These are phyloP conservation scores for Pachycephala philippinensis DNA, from an alignment of 2,113 vertebrate genomes.

Conservation along the genomic window DNA sequence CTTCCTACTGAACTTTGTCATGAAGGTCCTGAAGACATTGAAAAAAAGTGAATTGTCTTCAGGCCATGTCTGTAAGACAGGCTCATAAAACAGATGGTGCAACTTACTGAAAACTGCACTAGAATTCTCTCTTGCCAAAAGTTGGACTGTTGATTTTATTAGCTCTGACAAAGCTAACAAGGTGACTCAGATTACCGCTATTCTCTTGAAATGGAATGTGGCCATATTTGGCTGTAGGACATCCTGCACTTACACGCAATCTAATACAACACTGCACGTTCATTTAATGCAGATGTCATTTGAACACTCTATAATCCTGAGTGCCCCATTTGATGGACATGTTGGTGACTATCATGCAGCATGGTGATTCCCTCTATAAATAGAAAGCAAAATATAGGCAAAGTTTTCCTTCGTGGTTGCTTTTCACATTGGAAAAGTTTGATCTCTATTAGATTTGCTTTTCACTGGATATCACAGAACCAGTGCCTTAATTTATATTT, in stretches of 20 bases:
- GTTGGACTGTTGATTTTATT: slow-evolving; percentile 12
- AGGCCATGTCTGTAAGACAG: background rate
- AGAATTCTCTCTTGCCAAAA: background rate
- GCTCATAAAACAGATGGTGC: background rate
- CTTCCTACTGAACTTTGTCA: background rate
- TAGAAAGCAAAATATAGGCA: background rate
- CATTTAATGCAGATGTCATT: background rate
- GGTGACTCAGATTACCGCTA: background rate
- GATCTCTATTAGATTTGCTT: background rate
- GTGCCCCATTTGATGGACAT: background rate
- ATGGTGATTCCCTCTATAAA: background rate
- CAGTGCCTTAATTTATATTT: background rate
- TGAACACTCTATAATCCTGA: background rate
- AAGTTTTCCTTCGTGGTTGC: background rate
- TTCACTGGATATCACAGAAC: background rate
- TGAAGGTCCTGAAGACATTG: background rate
- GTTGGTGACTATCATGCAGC: background rate
- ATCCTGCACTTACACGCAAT: background rate
- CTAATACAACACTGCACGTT: background rate
- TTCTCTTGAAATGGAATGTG: slow-evolving; percentile 13
- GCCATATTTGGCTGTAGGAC: slow-evolving; percentile 1
- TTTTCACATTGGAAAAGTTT: background rate
- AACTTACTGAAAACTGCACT: background rate
- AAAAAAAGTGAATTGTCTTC: background rate
- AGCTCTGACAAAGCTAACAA: slow-evolving; percentile 34